Evolutionary conservation across 2,888 invertebrate species (phyloP), one percentile per base, ranked within the genome.

Genomic region (Polylopha cassiicola): DNA sequence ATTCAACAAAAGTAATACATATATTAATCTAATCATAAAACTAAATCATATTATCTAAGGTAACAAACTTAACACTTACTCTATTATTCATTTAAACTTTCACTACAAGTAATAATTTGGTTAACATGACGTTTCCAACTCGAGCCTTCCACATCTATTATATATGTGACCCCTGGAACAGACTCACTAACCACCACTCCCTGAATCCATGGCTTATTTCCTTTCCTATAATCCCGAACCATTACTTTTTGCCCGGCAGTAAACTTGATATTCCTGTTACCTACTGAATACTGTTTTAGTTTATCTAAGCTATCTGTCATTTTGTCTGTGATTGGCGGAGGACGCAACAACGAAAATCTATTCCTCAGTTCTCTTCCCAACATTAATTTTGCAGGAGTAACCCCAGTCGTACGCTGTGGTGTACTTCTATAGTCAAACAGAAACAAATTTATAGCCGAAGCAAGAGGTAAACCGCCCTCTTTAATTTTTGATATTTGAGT

Each of bases 351-450:
- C 5, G 18, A 9, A 36, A 47, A 47, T 15, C 47, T 27, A 26
- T 33, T 44, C 13, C 42, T 34, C 2, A 47, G 2, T 14, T 47
- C 44, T 16, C 39, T 41, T 2, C 47, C 47, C 5, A 47, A 13
- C 39, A 44, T 39, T 2, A 47, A 20, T 3, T 23, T n/a, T 10
- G 43, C 44, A 10, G 47, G 47, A n/a, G 43, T 13, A 1, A 39
- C 15, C 1, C 47, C 47, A 7, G 44, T 47, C 1, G 39, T 27
- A 2, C 24, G 11, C 1, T 48, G 48, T 2, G 43, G 32, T 1
- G 30, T 41, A 11, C 6, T 38, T 26, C 48, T 43, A 15, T 48
- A 48, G 23, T 45, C 43, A 4, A 34, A 30, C 6, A 47, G 15
- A 27, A 48, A 48, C 16, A 48, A 13, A 20, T 41, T 41, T 5